Evolutionary conservation across 2,888 invertebrate genomes (phyloP).

Genomic region (Allygus modestus): DNA sequence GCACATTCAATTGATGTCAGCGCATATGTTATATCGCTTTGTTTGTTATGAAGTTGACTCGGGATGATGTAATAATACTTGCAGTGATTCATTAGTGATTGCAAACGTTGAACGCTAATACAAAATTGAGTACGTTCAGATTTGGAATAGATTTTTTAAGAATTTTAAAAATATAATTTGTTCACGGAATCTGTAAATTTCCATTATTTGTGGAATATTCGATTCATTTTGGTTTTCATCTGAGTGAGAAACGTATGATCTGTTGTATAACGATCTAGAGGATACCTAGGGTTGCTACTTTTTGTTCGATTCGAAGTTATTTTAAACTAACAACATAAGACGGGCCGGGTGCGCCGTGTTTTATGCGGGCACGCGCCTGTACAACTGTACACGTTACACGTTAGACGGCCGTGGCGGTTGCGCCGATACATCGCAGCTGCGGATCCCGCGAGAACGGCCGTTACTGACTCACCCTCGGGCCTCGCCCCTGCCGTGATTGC

Average conservation of each 20-base stretch:
- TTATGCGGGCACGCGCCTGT: conserved; percentile 16
- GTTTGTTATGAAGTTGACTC: not conserved
- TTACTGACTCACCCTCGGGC: conserved; percentile 36
- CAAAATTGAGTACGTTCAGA: too few species aligned
- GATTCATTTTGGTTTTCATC: too few species aligned
- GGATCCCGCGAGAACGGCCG: conserved; percentile 22
- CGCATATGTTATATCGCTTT: not conserved
- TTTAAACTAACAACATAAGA: too few species aligned
- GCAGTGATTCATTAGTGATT: not conserved
- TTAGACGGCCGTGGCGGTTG: not conserved
- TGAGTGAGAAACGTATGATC: too few species aligned
- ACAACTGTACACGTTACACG: not conserved
- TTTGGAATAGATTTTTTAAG: too few species aligned
- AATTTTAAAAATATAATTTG: too few species aligned
- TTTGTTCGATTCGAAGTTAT: too few species aligned
- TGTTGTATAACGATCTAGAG: too few species aligned
- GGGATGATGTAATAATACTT: not conserved
- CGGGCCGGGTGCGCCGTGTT: not conserved
- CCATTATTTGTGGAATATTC: too few species aligned
- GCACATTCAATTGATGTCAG: not conserved
- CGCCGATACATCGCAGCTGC: not conserved
- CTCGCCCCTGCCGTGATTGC: conserved; percentile 10
- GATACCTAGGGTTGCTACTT: too few species aligned
- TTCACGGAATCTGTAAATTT: too few species aligned
- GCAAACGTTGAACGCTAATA: too few species aligned